A percentile compares a stretch with the other conserved stretches of the same genome.
phyloP scores from a whole-genome alignment of 1,140 invertebrate species.

The Drusus annulatus region DNA sequence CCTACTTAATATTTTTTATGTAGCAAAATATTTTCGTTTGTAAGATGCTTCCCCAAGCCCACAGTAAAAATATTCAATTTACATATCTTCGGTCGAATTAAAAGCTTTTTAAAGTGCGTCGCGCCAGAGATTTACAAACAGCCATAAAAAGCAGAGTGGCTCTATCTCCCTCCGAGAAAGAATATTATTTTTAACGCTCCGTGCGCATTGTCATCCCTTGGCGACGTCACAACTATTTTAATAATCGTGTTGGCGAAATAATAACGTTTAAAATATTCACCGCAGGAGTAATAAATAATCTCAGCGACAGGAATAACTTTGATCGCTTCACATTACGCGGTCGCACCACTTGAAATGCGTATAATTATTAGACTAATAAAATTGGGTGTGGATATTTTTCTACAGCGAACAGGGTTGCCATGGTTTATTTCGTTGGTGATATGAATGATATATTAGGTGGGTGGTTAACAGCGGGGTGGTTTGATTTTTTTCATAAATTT shows the following conservation, averaged over 20 bases:
- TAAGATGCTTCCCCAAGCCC: too few relatives aligned
- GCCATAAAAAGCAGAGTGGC: neutral
- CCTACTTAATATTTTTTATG: too few relatives aligned
- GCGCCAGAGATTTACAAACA: conserved; percentile 7
- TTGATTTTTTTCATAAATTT: too few relatives aligned
- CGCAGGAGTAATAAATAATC: conserved; percentile 22
- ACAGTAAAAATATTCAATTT: neutral
- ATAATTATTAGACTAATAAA: conserved; percentile 11
- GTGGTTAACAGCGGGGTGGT: too few relatives aligned
- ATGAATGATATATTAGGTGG: too few relatives aligned
- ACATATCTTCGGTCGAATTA: neutral
- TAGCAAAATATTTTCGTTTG: too few relatives aligned
- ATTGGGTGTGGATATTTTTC: neutral
- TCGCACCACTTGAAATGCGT: conserved; percentile 6
- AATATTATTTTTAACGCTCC: conserved; percentile 12
- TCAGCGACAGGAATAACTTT: conserved; percentile 10
- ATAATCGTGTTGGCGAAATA: conserved; percentile 30
- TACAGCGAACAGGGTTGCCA: neutral
- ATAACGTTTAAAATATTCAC: conserved; percentile 25
- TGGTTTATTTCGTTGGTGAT: too few relatives aligned
- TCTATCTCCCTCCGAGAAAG: neutral
- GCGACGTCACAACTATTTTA: conserved; percentile 32
- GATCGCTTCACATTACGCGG: conserved; percentile 11
- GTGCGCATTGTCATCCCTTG: conserved; percentile 19
- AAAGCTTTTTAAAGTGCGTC: conserved; percentile 12